Evolutionary conservation across 2,113 vertebrate species (phyloP), one percentile per base, ranked within the genome.

Genomic region (Aphelocoma coerulescens): DNA sequence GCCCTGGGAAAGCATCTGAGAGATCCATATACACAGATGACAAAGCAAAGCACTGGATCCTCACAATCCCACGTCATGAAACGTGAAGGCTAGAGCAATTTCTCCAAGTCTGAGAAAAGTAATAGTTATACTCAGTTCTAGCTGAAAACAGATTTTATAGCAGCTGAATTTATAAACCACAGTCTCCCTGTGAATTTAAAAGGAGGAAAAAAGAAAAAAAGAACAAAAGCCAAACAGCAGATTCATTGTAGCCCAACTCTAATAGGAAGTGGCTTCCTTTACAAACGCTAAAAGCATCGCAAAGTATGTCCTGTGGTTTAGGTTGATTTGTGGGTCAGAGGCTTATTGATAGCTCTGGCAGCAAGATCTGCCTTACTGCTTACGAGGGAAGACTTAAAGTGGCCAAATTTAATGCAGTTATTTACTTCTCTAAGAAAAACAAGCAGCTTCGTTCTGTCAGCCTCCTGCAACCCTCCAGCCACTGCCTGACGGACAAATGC

Each of bases 401-500:
- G 10, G 75, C 39, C 11, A n/a, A 35, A 91, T 59, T 69, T 71
- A 84, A 91, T 13, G 82, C 51, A 89, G 30, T 58, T 75, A 51
- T 93, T 85, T 51, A 88, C 18, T 79, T 24, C 54, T 15, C 21
- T 5, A 32, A 35, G 19, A 14, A 69, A 79, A 91, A 51, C 54
- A 57, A 59, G 63, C 46, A 58, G 73, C 33, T 74, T 33, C 54
- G 4, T 37, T 66, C 85, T 13, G 28, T 16, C 78, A 58, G 58
- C 62, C 71, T 30, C 17, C 15, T 33, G 23, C 48, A 73, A 37
- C 23, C 41, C 73, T 59, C 46, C 30, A 73, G 35, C 48, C 35
- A 46, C 11, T 1, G 3, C 43, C 62, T 7, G 0, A 26, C 0
- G 1, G 26, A 49, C 16, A 62, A 81, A 63, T 0, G 9, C 52